Conservation (phyloP, 2,113 vertebrate species). For the Festucalex cinctus region DNA sequence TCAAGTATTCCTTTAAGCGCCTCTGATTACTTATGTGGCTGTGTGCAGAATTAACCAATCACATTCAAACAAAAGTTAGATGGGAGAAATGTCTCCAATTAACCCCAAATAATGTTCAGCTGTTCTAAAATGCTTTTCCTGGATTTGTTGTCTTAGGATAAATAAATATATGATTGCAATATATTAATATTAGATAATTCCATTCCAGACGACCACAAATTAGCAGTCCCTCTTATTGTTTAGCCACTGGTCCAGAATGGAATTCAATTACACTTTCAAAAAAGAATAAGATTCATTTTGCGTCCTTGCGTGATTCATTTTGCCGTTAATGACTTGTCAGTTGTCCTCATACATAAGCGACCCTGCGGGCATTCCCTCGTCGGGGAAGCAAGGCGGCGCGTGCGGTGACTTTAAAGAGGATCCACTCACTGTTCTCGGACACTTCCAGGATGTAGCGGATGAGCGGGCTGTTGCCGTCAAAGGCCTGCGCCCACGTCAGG, state of each 20-base stretch:
- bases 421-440: constrained; percentile 93
- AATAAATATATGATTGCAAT: constrained; percentile 5
- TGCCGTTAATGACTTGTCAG: constrained; percentile 56
- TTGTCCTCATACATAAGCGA: constrained; percentile 32
- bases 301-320: constrained; percentile 48
- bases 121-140: too few species aligned
- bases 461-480: constrained; percentile 96
- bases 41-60: too few species aligned
- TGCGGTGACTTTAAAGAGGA: background rate
- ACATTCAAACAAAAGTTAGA: too few species aligned
- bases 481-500: constrained; percentile 91
- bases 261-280: constrained; percentile 55
- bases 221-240: constrained; percentile 45
- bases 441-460: constrained; percentile 91
- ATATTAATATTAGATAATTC: background rate
- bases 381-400: constrained; percentile 7
- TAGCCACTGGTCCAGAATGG: constrained; percentile 39
- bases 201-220: constrained; percentile 22
- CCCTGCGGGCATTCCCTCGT: constrained; percentile 12
- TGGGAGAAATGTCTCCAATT: too few species aligned
- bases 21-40: too few species aligned
- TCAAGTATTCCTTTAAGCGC: too few species aligned
- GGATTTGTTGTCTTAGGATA: background rate
- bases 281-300: constrained; percentile 50
- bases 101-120: too few species aligned